phyloP scores from a whole-genome alignment of 2,797 vertebrate genomes.

The Heterohyrax brucei region DNA sequence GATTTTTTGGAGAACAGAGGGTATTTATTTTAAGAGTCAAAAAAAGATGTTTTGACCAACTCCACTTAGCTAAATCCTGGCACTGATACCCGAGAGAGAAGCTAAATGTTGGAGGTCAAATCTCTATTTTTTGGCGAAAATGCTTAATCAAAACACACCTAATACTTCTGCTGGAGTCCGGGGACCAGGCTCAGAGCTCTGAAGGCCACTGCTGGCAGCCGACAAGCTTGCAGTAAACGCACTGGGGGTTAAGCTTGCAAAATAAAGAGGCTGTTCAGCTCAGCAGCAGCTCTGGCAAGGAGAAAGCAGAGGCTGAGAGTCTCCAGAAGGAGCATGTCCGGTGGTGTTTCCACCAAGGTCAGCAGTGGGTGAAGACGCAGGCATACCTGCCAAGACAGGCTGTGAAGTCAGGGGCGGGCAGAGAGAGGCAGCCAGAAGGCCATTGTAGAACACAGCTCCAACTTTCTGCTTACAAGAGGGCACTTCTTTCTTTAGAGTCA shows the following conservation, averaged over 20 bases:
- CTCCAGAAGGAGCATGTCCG: conserved; percentile 7
- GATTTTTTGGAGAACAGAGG: conserved; percentile 79
- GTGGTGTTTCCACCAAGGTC: conserved; percentile 41
- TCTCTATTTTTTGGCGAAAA: conserved; percentile 74
- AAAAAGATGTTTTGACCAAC: conserved; percentile 82
- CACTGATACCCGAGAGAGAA: conserved; percentile 35
- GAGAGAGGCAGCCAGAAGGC: background rate
- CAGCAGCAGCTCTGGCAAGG: background rate
- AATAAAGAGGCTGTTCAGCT: conserved; percentile 77
- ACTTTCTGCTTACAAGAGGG: background rate
- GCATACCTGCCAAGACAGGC: background rate
- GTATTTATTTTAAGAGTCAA: conserved; percentile 82
- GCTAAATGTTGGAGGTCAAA: conserved; percentile 80
- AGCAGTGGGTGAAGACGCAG: conserved; percentile 35
- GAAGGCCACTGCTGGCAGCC: conserved; percentile 46
- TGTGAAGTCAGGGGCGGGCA: background rate
- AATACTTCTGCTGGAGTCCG: conserved; percentile 70
- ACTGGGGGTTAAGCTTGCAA: conserved; percentile 31
- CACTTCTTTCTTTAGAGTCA: background rate
- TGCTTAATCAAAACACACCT: conserved; percentile 81
- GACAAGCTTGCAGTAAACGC: background rate
- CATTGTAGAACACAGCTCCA: background rate
- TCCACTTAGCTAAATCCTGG: conserved; percentile 82
- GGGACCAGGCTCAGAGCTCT: conserved; percentile 14
- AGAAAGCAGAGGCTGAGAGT: background rate